Evolutionary conservation across 2,113 vertebrate genomes (phyloP), one percentile per base, ranked within the genome.

Genomic region (Macheiramphus alcinus): DNA sequence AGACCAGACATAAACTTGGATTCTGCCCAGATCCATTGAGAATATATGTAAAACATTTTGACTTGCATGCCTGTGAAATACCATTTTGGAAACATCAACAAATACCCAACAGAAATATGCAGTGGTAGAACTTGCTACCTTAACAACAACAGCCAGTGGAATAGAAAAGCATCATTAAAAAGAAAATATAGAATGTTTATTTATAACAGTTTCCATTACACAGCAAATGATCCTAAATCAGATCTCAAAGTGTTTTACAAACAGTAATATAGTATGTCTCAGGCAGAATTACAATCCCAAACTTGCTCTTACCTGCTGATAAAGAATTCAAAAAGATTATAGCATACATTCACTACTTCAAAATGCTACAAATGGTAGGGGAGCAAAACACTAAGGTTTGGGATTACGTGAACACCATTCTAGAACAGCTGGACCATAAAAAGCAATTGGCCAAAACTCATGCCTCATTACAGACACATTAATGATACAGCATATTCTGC

Each of bases 121-220:
- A 94, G 32, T 0, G 4, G 31, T 13, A 79, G 19, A 81, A 62
- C 32, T 80, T 73, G 32, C 72, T 55, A 86, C 22, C 50, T 88
- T 48, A 89, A 67, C 31, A 88, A 78, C 40, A 79, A 40, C 45
- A 70, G 26, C 15, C n/a, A 93, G 52, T 34, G 52, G 61, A 95
- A 89, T 15, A 94, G 43, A 93, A 94, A 32, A 91, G 25, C 40
- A 67, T 40, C 3, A 75, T 72, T 71, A 82, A 90, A 95, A 95
- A 80, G 34, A 67, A 79, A 94, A 82, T 38, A 91, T 5, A 67
- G 42, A 91, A 65, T 45, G 53, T 97, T 96, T 96, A 95, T 95
- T 96, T 91, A 45, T 61, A 84, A 43, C 52, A 53, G 40, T 76
- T 87, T 90, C 40, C 53, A 80, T 91, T 91, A 91, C 58, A 96